These are phyloP conservation scores for Etia nguti DNA, from an alignment of 2,113 vertebrate genomes.

Conservation along the genomic window DNA sequence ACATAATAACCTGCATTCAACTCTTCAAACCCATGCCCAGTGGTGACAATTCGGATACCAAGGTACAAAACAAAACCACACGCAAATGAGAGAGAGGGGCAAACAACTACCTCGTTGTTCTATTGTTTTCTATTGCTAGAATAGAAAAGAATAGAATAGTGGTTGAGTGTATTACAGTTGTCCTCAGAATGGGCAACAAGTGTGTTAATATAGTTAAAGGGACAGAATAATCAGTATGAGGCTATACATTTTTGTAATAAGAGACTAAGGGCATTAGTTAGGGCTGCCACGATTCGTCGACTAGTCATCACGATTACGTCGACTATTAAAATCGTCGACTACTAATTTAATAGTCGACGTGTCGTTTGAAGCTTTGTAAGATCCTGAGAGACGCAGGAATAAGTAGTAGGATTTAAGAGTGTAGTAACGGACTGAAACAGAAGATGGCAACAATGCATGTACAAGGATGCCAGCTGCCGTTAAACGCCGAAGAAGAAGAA, in stretches of 20 bases:
- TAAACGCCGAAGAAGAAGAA: no score
- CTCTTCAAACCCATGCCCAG: background rate
- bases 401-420: no score
- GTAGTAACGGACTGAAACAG: no score
- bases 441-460: no score
- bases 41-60: background rate
- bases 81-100: background rate
- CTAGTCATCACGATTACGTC: no score
- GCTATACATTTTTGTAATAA: background rate
- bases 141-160: background rate
- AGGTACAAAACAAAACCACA: background rate
- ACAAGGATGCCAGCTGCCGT: no score
- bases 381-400: no score
- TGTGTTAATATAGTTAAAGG: background rate
- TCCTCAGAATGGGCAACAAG: background rate
- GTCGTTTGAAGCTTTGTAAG: no score
- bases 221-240: background rate
- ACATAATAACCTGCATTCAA: background rate
- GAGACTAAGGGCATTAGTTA: background rate
- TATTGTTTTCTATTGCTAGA: background rate
- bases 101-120: background rate
- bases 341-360: no score
- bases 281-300: no score
- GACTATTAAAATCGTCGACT: no score
- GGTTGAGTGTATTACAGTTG: background rate